Conservation (phyloP, 1,140 invertebrate species). For the Bombus huntii region DNA sequence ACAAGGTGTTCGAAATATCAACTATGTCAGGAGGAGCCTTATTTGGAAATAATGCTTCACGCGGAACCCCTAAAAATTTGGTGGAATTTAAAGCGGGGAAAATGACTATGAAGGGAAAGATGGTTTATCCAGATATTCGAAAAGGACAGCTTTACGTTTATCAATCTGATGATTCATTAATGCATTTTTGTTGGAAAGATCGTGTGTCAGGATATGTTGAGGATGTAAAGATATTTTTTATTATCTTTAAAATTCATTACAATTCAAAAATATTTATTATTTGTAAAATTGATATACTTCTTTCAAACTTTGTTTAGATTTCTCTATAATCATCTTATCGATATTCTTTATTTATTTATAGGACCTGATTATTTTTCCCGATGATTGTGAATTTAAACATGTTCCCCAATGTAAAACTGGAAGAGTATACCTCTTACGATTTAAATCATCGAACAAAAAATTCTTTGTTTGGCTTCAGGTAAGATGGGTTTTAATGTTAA, state of each 20-base stretch:
- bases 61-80: slow-evolving; percentile 93
- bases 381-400: slow-evolving; percentile 98
- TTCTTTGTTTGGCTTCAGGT: slow-evolving; percentile 99
- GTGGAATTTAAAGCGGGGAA: slow-evolving; percentile 98
- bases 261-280: slow-evolving; percentile 2
- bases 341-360: slow-evolving; percentile 75
- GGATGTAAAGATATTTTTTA: slow-evolving; percentile 84
- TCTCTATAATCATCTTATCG: slow-evolving; percentile 18
- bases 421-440: slow-evolving; percentile 97
- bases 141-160: slow-evolving; percentile 97
- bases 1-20: background rate
- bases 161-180: slow-evolving; percentile 97
- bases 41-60: slow-evolving; percentile 88
- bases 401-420: slow-evolving; percentile 98
- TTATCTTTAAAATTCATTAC: background rate
- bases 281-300: slow-evolving; percentile 77
- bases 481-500: slow-evolving; percentile 52
- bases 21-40: slow-evolving; percentile 85
- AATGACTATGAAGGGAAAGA: slow-evolving; percentile 97
- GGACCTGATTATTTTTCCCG: slow-evolving; percentile 99
- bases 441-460: slow-evolving; percentile 95
- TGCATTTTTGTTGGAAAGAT: slow-evolving; percentile 99
- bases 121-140: slow-evolving; percentile 97
- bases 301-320: slow-evolving; percentile 24
- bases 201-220: slow-evolving; percentile 89